A percentile compares a stretch with the other conserved stretches of the same genome.
Conservation (phyloP, 2,888 invertebrate species). For the Kryphioiulus occultus region DNA sequence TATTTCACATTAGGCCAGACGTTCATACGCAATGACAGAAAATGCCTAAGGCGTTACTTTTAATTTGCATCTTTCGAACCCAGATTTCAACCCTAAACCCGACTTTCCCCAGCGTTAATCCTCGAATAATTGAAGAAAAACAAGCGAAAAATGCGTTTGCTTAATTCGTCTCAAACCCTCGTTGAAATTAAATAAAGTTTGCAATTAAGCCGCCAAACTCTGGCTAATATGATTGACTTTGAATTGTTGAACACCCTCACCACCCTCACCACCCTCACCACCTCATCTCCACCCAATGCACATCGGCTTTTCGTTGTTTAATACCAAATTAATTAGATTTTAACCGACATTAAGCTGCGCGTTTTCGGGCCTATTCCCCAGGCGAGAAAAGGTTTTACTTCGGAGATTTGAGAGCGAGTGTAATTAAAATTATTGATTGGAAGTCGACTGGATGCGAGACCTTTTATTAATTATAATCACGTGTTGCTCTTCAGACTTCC, state of each 20-base stretch:
- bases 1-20: constrained; percentile 10
- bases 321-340: constrained; percentile 35
- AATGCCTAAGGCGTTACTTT: not conserved
- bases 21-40: not conserved
- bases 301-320: not conserved
- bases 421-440: constrained; percentile 22
- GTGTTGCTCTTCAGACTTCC: not conserved
- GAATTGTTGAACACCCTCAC: not conserved
- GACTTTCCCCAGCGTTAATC: not conserved
- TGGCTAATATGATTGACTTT: constrained; percentile 16
- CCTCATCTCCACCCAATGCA: no score
- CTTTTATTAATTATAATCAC: constrained; percentile 11
- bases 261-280: not conserved
- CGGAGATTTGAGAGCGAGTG: not conserved
- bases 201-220: not conserved
- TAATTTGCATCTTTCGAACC: not conserved
- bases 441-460: not conserved
- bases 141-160: not conserved
- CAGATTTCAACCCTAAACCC: not conserved
- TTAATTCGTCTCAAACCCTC: not conserved
- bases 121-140: constrained; percentile 28
- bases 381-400: not conserved
- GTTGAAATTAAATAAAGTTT: not conserved
- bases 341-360: constrained; percentile 28
- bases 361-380: not conserved